A percentile compares a stretch with the other conserved stretches of the same genome.
phyloP scores from a whole-genome alignment of 2,797 vertebrate species.

The Pseudocheirus occidentalis region DNA sequence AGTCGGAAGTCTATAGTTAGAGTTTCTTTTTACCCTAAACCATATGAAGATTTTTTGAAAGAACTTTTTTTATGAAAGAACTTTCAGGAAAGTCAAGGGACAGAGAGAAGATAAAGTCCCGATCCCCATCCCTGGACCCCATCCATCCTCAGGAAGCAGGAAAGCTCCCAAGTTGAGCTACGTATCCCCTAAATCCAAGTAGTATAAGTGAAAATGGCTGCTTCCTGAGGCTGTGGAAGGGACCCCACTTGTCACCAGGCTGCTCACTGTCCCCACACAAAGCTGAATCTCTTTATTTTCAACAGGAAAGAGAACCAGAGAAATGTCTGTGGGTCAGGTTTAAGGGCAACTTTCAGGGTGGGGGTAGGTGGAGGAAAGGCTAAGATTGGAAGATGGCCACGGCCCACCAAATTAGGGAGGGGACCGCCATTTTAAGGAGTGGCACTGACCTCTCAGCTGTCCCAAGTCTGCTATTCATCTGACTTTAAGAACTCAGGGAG shows the following conservation, averaged over 20 bases:
- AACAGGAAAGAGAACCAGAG: not conserved
- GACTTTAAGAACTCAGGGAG: not conserved
- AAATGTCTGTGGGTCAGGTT: not conserved
- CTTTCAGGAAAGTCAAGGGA: too few species aligned
- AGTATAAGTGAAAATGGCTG: conserved; percentile 48
- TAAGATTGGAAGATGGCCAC: not conserved
- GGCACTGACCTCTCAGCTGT: not conserved
- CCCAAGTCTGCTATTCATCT: not conserved
- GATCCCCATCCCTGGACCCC: not conserved
- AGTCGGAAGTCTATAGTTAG: not conserved
- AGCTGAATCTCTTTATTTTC: not conserved
- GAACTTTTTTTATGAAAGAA: too few species aligned
- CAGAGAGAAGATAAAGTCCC: not conserved
- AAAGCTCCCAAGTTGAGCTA: not conserved
- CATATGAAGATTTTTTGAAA: not conserved
- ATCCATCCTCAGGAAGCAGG: not conserved
- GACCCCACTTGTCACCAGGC: not conserved
- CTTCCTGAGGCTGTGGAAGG: not conserved
- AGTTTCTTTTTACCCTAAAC: not conserved
- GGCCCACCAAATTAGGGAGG: accelerated
- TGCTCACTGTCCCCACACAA: not conserved
- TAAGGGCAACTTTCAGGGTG: not conserved
- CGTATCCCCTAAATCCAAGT: accelerated
- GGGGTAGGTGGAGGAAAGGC: not conserved
- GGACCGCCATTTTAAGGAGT: not conserved